These are phyloP conservation scores for Ia io DNA, from an alignment of 2,113 vertebrate genomes.

Conservation along the genomic window DNA sequence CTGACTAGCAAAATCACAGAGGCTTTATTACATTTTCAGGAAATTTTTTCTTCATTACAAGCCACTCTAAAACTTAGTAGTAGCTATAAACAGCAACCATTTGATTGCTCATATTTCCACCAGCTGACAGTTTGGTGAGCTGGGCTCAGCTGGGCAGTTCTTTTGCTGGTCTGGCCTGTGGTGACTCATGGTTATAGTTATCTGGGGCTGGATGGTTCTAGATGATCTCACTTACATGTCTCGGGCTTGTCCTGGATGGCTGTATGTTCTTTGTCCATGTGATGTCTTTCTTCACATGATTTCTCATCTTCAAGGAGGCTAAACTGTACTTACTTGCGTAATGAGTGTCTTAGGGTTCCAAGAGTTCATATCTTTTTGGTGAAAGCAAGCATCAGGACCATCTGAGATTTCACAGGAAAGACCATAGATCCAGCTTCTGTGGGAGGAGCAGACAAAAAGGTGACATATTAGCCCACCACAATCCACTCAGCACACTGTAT, in stretches of 20 bases:
- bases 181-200: neutral
- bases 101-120: neutral
- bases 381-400: neutral
- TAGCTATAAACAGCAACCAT: neutral
- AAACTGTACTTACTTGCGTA: neutral
- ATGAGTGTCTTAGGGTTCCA: neutral
- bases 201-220: neutral
- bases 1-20: neutral
- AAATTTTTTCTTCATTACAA: neutral
- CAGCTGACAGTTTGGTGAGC: neutral
- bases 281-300: neutral
- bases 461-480: neutral
- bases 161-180: neutral
- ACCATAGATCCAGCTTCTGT: neutral
- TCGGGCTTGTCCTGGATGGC: neutral
- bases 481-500: neutral
- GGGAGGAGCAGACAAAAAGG: neutral
- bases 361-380: neutral
- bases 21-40: neutral
- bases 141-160: neutral
- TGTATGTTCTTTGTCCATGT: neutral
- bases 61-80: neutral
- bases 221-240: neutral
- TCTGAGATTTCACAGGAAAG: neutral
- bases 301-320: neutral